These are phyloP conservation scores for Pelvicachromis taeniatus DNA, from an alignment of 2,113 vertebrate genomes.

Conservation along the genomic window DNA sequence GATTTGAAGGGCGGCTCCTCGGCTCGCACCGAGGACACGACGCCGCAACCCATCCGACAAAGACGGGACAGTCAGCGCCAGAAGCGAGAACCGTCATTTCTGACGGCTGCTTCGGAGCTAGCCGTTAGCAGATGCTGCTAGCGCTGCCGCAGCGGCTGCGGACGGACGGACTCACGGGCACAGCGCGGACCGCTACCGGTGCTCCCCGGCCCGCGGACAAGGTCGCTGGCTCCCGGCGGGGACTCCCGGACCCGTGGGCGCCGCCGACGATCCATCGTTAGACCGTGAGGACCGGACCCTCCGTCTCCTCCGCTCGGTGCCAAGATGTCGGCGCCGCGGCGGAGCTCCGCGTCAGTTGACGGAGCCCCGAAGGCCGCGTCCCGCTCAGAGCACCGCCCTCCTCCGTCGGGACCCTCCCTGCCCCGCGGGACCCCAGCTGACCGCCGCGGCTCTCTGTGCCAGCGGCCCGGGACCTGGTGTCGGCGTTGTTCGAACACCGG, in stretches of 20 bases:
- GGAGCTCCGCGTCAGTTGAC: slow-evolving; percentile 31
- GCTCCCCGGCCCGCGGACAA: background rate
- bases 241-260: background rate
- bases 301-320: slow-evolving; percentile 1
- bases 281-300: background rate
- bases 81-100: background rate
- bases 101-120: background rate
- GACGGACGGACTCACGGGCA: background rate
- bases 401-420: background rate
- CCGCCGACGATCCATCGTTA: background rate
- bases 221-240: background rate
- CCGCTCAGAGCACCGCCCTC: background rate
- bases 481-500: background rate
- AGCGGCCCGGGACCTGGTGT: fast-evolving
- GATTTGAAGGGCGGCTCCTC: background rate
- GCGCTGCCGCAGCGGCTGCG: background rate
- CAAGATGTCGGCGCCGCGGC: slow-evolving; percentile 49
- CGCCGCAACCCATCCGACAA: too few relatives aligned
- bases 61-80: background rate
- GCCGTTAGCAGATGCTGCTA: background rate
- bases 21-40: fast-evolving
- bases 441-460: fast-evolving
- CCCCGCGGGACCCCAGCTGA: fast-evolving
- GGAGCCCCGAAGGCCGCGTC: slow-evolving; percentile 9
- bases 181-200: background rate